Evolutionary conservation across 2,888 invertebrate species (phyloP).

Genomic region (Criorhina ranunculi): DNA sequence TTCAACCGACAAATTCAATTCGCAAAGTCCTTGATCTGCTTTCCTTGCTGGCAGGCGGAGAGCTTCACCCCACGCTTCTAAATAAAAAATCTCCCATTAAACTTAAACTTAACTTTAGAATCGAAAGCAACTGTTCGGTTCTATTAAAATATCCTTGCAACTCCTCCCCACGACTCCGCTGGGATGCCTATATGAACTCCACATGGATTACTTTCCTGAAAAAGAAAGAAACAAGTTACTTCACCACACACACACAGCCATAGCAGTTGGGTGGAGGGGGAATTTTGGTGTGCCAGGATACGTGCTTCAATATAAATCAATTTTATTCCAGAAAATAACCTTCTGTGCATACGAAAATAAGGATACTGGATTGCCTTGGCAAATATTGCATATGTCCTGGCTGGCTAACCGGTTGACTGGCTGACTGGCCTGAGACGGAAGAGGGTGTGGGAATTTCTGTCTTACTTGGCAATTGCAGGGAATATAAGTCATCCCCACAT

Average conservation of each 20-base stretch:
- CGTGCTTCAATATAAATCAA: slow-evolving; percentile 77
- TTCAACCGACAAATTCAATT: slow-evolving; percentile 17
- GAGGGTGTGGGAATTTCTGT: slow-evolving; percentile 74
- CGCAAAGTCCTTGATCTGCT: slow-evolving; percentile 27
- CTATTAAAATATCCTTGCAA: slow-evolving; percentile 62
- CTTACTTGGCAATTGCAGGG: slow-evolving; percentile 75
- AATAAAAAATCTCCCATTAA: slow-evolving; percentile 25
- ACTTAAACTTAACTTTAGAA: slow-evolving; percentile 29
- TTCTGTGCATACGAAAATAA: slow-evolving; percentile 75
- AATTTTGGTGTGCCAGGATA: slow-evolving; percentile 58
- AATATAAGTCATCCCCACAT: slow-evolving; percentile 76
- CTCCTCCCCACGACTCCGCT: slow-evolving; percentile 12
- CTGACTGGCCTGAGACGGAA: slow-evolving; percentile 40
- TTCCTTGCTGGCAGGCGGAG: neutral
- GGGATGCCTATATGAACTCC: slow-evolving; percentile 27
- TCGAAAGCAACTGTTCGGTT: slow-evolving; percentile 30
- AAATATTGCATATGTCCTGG: slow-evolving; percentile 69
- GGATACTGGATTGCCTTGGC: slow-evolving; percentile 72
- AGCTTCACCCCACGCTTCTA: neutral
- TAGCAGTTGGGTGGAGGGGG: slow-evolving; percentile 54
- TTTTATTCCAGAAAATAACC: slow-evolving; percentile 73
- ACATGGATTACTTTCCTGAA: slow-evolving; percentile 50
- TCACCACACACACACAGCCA: neutral
- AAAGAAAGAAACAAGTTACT: slow-evolving; percentile 17
- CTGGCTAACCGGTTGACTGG: slow-evolving; percentile 56